Base-by-base conservation (phyloP, 2,113 vertebrate genomes). In the Marmota flaviventris region DNA sequence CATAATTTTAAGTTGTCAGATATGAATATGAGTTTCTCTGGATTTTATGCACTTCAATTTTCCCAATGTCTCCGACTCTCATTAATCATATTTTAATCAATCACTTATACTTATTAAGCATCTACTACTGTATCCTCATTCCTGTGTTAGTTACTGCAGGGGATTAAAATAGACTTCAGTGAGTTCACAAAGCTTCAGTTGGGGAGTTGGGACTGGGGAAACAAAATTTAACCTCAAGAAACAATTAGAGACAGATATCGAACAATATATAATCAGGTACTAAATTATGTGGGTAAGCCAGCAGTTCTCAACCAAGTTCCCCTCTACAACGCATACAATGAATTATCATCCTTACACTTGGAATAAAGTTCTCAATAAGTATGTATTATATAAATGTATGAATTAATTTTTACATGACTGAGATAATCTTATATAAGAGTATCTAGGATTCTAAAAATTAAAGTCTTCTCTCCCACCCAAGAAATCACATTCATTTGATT, bases 1-100 rank as follows among this genome's bases (percentile, higher is more conserved):
- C 76, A 84, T 82, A 77, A 91, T 94, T 82, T 87, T 73, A 95
- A 82, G 27, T 76, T 12, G 4, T 69, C 3, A 72, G n/a, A 42
- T 84, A 79, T 58, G 34, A 90, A 93, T 85, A 77, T 67, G 45
- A 89, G 6, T 13, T 92, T 75, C 34, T 51, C 65, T 93, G n/a
- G 11, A 34, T 65, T 95, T n/a, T 82, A 14, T 82, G 2, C 4
- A 87, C 51, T 85, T 85, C 34, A 67, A 82, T 76, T 85, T 89
- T 58, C 32, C 78, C 45, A 90, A 29, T 92, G 96, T 87, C 48
- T 89, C 85, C 69, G 24, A 72, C 8, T 70, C 4, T 42, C 12
- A 83, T 45, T 75, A 93, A 88, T 75, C 75, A 91, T 56, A 53
- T 75, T 53, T 95, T 90, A 92, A 86, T 67, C 56, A 92, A 90